phyloP scores from a whole-genome alignment of 1,140 invertebrate genomes.

The Frieseomelitta varia region DNA sequence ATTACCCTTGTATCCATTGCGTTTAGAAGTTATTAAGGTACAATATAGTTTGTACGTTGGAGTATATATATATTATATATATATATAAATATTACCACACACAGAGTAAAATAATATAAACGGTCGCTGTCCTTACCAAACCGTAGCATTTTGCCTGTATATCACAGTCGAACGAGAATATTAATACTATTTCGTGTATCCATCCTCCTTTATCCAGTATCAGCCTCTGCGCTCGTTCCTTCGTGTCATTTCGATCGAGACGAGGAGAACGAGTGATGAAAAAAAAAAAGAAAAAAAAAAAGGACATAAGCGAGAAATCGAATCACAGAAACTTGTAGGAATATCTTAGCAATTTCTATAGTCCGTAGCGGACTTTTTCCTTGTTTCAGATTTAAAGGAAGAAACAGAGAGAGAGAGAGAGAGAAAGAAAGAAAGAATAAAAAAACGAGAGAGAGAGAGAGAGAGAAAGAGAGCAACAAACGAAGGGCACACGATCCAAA shows the following conservation, averaged over 20 bases:
- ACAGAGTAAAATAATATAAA: constrained; percentile 55
- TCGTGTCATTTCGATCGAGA: not conserved
- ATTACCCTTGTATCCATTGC: constrained; percentile 44
- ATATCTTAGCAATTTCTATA: constrained; percentile 31
- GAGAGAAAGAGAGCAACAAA: constrained; percentile 21
- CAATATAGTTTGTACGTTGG: constrained; percentile 75
- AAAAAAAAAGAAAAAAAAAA: not conserved
- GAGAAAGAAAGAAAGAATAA: constrained; percentile 4
- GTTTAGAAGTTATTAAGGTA: constrained; percentile 69
- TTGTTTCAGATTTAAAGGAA: not conserved
- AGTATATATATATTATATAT: constrained; percentile 59
- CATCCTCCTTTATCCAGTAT: not conserved
- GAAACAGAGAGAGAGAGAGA: too few species aligned
- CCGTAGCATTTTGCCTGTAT: constrained; percentile 61
- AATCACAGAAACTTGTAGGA: not conserved
- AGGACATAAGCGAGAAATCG: not conserved
- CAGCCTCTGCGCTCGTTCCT: constrained; percentile 4
- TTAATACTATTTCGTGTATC: constrained; percentile 61
- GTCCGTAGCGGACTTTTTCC: constrained; percentile 28
- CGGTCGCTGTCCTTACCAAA: constrained; percentile 57
- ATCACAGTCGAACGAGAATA: constrained; percentile 56
- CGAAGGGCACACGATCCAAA: constrained; percentile 3
- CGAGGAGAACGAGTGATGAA: not conserved
- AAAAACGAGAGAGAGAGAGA: not conserved
- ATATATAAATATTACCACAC: constrained; percentile 55